Conservation (phyloP, 2,888 invertebrate species). For the Tipula unca region DNA sequence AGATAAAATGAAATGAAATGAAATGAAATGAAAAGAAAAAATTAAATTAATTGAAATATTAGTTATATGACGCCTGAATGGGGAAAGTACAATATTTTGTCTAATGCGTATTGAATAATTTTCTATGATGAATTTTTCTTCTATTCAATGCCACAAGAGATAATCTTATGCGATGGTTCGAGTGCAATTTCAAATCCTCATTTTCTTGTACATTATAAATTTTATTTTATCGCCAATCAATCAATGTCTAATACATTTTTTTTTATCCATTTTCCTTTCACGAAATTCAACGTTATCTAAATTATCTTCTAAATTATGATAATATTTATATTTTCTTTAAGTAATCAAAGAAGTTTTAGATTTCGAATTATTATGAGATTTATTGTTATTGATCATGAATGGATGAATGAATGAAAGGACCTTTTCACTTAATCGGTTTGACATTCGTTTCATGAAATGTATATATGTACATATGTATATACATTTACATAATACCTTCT, state of each 20-base stretch:
- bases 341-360: neutral
- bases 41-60: neutral
- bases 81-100: neutral
- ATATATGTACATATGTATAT: no score
- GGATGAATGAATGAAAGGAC: neutral
- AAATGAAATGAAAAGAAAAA: no score
- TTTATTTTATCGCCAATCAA: neutral
- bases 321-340: neutral
- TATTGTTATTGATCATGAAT: neutral
- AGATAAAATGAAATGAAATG: neutral
- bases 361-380: neutral
- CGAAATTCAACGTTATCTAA: neutral
- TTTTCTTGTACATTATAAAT: neutral
- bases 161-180: neutral
- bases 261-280: neutral
- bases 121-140: neutral
- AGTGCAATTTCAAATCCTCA: neutral
- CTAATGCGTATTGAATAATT: neutral
- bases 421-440: neutral
- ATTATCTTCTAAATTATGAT: neutral
- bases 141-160: no score
- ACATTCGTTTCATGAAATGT: neutral
- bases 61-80: neutral
- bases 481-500: no score
- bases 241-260: neutral